A percentile compares a stretch with the other conserved stretches of the same genome.
phyloP scores from a whole-genome alignment of 2,797 vertebrate genomes.

The Neosilurus hyrtlii region DNA sequence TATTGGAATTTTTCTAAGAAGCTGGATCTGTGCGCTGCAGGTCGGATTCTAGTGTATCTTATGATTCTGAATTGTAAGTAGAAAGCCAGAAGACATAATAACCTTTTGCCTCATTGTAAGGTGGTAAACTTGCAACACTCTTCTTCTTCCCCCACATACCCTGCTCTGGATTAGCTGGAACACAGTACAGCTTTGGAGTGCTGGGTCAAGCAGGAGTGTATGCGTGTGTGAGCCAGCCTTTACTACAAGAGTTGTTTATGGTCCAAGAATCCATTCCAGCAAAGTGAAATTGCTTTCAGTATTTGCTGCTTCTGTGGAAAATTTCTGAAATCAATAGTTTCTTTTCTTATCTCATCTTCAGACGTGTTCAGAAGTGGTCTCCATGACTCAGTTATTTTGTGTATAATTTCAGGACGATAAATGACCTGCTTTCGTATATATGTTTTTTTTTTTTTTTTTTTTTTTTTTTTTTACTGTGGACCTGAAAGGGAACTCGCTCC shows the following conservation, averaged over 20 bases:
- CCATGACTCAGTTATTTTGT: not conserved
- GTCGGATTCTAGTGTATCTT: slow-evolving; percentile 37
- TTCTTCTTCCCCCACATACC: not conserved
- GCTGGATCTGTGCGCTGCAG: slow-evolving; percentile 19
- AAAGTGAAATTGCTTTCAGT: not conserved
- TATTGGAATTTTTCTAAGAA: slow-evolving; percentile 25
- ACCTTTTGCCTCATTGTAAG: not conserved
- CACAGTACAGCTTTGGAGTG: not conserved
- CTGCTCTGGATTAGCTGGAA: slow-evolving; percentile 14
- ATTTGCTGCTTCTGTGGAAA: slow-evolving; percentile 5
- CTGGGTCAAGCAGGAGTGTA: not conserved
- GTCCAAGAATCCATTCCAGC: not conserved
- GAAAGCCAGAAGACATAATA: slow-evolving; percentile 10
- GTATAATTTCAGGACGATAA: not conserved
- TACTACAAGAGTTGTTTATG: not conserved
- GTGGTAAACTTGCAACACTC: not conserved
- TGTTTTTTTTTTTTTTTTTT: not conserved
- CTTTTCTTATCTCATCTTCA: not conserved
- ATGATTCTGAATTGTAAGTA: slow-evolving; percentile 10
- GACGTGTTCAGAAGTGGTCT: not conserved
- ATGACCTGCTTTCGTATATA: not conserved
- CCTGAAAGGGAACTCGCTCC: not conserved
- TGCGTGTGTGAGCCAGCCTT: not conserved
- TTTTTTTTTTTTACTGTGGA: not conserved
- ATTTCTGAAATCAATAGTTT: not conserved